Percentiles rank a stretch among this genome's conserved stretches.
Evolutionary conservation across 2,888 invertebrate genomes (phyloP).

Genomic region (Hartigia nigra): DNA sequence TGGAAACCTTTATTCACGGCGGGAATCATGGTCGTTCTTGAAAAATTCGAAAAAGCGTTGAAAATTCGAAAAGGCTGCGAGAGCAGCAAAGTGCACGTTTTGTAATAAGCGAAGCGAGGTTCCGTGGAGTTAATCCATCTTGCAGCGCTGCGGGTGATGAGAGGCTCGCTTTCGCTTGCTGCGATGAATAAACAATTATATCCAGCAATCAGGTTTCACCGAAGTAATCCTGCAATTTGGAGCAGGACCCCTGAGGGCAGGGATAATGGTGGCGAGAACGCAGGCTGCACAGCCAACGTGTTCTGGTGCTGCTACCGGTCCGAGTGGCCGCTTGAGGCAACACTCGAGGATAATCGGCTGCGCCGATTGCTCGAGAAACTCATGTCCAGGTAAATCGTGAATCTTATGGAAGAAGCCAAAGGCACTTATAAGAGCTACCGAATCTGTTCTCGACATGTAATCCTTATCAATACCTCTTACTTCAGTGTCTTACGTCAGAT

Average conservation of each 20-base stretch:
- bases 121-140: constrained; percentile 33
- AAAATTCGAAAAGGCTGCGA: neutral
- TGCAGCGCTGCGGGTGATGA: constrained; percentile 30
- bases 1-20: neutral
- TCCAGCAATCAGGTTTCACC: constrained; percentile 38
- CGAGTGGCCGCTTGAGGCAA: constrained; percentile 26
- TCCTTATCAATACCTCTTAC: neutral
- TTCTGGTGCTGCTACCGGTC: constrained; percentile 30
- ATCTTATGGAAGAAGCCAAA: neutral
- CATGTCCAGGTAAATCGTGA: neutral
- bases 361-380: neutral
- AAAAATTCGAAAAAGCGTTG: neutral
- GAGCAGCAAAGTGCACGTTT: constrained; percentile 1
- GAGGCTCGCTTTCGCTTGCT: constrained; percentile 22
- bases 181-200: constrained; percentile 48
- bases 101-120: constrained; percentile 18
- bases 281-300: constrained; percentile 24
- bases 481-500: neutral
- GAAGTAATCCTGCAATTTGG: constrained; percentile 45
- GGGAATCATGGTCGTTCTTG: too few species aligned
- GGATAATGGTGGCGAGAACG: constrained; percentile 31
- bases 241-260: constrained; percentile 34
- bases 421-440: neutral
- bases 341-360: constrained; percentile 27
- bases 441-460: neutral